Conservation (phyloP, 2,113 vertebrate genomes). For the Azemiops feae region DNA sequence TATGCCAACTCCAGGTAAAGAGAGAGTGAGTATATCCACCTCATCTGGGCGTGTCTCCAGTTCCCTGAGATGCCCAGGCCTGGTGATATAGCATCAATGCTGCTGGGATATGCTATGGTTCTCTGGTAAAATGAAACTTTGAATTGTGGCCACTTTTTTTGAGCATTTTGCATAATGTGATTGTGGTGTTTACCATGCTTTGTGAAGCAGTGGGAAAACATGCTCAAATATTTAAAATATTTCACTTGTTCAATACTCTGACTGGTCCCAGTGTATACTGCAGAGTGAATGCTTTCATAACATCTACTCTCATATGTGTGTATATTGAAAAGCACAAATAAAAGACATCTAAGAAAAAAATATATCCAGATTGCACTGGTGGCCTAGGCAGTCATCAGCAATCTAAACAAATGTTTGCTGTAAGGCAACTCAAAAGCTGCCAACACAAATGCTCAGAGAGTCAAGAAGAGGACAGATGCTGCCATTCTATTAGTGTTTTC, state of each 20-base stretch:
- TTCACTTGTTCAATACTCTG: not conserved
- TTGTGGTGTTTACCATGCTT: not conserved
- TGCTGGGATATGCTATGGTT: no score
- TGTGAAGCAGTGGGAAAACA: not conserved
- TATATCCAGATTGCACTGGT: constrained; percentile 27
- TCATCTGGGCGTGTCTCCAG: not conserved
- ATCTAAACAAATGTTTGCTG: constrained; percentile 37
- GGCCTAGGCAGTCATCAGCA: constrained; percentile 32
- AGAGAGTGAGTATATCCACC: not conserved
- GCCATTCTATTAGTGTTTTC: constrained; percentile 42
- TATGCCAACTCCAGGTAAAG: not conserved
- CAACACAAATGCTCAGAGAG: constrained; percentile 42
- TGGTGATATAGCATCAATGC: not conserved
- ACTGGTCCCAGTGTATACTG: not conserved
- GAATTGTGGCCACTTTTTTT: not conserved
- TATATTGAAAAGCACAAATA: not conserved
- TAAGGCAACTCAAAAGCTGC: constrained; percentile 2
- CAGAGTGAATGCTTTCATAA: no score
- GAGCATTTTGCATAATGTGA: not conserved
- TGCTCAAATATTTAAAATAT: not conserved
- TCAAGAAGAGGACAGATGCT: constrained; percentile 46
- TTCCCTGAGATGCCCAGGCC: not conserved
- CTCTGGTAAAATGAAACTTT: not conserved
- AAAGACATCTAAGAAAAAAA: not conserved
- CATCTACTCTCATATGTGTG: not conserved